phyloP scores from a whole-genome alignment of 2,113 vertebrate genomes.

The Xiphorhynchus elegans region DNA sequence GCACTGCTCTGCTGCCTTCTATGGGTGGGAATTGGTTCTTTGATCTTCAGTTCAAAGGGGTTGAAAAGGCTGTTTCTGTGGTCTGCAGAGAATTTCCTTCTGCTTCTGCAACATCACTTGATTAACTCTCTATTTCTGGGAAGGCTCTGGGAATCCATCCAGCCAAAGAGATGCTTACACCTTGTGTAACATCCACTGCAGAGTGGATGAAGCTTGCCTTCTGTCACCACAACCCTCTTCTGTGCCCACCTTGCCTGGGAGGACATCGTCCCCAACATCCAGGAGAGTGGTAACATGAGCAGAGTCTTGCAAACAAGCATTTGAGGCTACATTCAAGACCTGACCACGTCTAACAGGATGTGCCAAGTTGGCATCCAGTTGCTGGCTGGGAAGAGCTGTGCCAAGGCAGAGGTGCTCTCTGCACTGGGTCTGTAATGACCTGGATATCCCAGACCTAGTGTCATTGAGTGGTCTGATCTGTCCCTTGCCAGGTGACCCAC shows the following conservation, averaged over 20 bases:
- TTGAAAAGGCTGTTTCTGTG: neutral
- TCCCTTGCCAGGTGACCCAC: neutral
- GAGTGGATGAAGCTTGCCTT: neutral
- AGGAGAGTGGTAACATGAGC: accelerated
- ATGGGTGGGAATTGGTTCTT: constrained; percentile 15
- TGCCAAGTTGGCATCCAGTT: neutral
- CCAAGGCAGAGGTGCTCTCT: neutral
- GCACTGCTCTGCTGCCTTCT: neutral
- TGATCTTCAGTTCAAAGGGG: constrained; percentile 62
- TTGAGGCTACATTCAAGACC: neutral
- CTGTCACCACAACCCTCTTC: neutral
- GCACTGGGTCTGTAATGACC: neutral
- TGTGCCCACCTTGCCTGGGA: accelerated
- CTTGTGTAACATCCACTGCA: neutral
- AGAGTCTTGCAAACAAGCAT: neutral
- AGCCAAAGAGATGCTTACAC: neutral
- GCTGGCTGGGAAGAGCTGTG: neutral
- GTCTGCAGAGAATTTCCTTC: constrained; percentile 13
- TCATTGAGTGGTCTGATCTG: neutral
- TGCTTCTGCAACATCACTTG: neutral
- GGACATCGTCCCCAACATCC: accelerated
- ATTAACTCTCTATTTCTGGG: neutral
- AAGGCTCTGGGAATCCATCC: neutral
- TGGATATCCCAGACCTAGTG: neutral
- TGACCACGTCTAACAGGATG: accelerated